Base-by-base conservation (phyloP, 2,888 invertebrate genomes). In the Cosmia trapezina region DNA sequence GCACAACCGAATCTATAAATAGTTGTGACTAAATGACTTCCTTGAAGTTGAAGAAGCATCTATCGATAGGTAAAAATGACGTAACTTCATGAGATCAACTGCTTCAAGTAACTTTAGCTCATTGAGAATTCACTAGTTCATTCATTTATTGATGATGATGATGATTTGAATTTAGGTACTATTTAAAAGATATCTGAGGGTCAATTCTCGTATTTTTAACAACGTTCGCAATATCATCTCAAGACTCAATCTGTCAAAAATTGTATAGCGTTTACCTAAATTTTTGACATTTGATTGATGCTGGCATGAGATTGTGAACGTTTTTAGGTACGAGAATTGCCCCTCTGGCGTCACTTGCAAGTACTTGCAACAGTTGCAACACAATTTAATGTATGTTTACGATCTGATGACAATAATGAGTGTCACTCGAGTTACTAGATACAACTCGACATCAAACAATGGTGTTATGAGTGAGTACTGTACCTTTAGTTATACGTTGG, bases 1-100 rank as follows among this genome's bases (percentile, higher is more conserved):
- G 41, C 8, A 41, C 41, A 73, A 78, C 41, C 7, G 14, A 22
- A 0, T 78, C 83, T 81, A 73, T 54, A 61, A 73, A 83, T 83
- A 81, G 64, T 43, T 70, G 17, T 80, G 80, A 80, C 60, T 70
- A 63, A 61, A 14, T 28, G 57, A 66, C 22, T 70, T 81, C 77
- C 76, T 81, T 64, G 77, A 65, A 45, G 28, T 72, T 64, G 45
- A 59, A 65, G 71, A 70, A 62, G 54, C 57, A 60, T 12, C 41
- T 53, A 65, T 53, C 47, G 53, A 45, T 63, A 33, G 41, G 41
- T 8, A 41, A 43, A 28, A 56, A 45, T 81, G 73, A 81, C 64
- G 83, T 73, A 57, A 78, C 12, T 61, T 54, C 14, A 57, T 63
- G 53, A 78, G 73, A 61, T 41, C 57, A 37, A 47, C 33, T 70